Percentiles rank a stretch among this genome's conserved stretches.
Evolutionary conservation across 2,797 vertebrate species (phyloP).

Genomic region (Sebastes hubbsi): DNA sequence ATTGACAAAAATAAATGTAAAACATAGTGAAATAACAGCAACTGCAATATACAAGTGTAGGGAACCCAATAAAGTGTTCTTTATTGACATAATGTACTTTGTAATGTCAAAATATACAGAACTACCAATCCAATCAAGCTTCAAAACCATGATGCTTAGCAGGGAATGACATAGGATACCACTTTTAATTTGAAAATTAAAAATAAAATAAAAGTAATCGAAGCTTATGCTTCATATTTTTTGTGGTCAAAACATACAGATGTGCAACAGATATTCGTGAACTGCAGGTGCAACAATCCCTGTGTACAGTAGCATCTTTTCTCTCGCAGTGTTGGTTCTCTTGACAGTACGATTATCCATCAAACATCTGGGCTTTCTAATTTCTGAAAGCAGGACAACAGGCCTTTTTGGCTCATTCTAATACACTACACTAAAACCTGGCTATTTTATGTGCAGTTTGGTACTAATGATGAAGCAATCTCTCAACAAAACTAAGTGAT

Average conservation of each 20-base stretch:
- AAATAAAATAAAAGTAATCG: background rate
- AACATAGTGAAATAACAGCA: background rate
- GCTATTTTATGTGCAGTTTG: conserved; percentile 29
- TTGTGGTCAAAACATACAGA: background rate
- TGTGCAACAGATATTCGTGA: background rate
- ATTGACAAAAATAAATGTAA: no score
- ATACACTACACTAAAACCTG: conserved; percentile 22
- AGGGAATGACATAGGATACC: background rate
- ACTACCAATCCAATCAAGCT: background rate
- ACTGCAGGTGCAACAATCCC: background rate
- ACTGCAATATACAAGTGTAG: background rate
- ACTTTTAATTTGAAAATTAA: background rate
- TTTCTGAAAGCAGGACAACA: background rate
- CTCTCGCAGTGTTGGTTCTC: background rate
- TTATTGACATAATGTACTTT: no score
- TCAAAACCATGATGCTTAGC: background rate
- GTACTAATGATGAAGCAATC: conserved; percentile 40
- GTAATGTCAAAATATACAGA: background rate
- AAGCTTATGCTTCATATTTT: background rate
- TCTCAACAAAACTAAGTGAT: conserved; percentile 46
- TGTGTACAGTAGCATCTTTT: background rate
- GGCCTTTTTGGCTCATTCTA: background rate
- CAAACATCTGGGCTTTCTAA: conserved; percentile 8
- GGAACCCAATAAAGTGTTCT: background rate
- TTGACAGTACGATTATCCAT: background rate